These are phyloP conservation scores for Porites divaricata DNA, from an alignment of 92 coral and sea anemone genomes.

Conservation along the genomic window DNA sequence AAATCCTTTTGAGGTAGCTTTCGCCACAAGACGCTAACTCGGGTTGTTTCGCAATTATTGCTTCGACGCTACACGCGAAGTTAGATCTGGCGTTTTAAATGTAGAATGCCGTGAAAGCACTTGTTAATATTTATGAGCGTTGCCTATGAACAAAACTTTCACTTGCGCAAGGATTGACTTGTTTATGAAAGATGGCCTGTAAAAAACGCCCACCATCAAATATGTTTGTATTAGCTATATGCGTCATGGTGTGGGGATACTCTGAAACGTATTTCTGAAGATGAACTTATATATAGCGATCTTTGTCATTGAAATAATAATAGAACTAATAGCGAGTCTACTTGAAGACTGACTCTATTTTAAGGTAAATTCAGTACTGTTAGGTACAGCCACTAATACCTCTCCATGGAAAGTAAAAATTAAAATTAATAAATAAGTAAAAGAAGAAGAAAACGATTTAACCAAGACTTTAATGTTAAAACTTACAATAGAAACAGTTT, in stretches of 20 bases:
- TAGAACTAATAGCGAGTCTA: no score
- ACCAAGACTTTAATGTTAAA: no score
- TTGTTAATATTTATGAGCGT: not conserved
- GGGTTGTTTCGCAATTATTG: not conserved
- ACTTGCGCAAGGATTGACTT: conserved; percentile 14
- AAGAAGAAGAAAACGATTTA: no score
- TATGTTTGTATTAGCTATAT: not conserved
- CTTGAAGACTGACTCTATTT: no score
- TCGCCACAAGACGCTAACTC: not conserved
- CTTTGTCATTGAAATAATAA: no score
- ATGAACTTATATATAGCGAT: not conserved
- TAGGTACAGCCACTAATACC: no score
- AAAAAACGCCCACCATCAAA: not conserved
- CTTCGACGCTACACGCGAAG: not conserved
- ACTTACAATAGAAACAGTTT: no score
- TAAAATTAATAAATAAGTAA: no score
- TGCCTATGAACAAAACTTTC: not conserved
- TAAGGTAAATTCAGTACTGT: no score
- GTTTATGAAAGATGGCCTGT: conserved; percentile 12
- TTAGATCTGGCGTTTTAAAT: not conserved
- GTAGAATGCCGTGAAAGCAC: not conserved
- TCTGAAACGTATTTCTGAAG: not conserved
- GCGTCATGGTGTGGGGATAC: not conserved
- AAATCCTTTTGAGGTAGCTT: not conserved
- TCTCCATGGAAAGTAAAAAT: no score